Evolutionary conservation across 1,140 invertebrate genomes (phyloP), one percentile per base, ranked within the genome.

Genomic region (Drosophila yakuba): DNA sequence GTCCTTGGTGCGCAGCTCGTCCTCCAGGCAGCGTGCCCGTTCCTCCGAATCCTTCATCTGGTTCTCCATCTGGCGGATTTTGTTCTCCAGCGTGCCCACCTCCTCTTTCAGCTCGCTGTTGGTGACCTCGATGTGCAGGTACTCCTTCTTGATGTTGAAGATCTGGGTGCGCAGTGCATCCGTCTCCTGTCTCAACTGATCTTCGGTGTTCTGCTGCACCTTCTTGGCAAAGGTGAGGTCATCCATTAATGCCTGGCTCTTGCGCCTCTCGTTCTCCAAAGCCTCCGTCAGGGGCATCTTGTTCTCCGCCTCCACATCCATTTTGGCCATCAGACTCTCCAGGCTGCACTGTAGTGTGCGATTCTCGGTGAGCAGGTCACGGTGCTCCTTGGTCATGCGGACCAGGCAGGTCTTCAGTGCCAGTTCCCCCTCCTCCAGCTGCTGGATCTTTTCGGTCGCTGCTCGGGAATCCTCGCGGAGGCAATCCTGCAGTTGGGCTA

Each of bases 81-180:
- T 90, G 28, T 66, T 59, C 52, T 93, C 92, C 12, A 93, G 54
- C 3, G 91, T 92, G 25, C 76, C 62, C 6, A 94, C 94, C 92
- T 94, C 94, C 88, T 95, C 94, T 59, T 93, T 93, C 0, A 95
- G 81, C 77, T 94, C 94, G 35, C 93, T 93, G 68, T 94, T 94
- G n/a, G 93, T 94, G 10, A 94, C 93, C 68, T 94, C 94, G 32
- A 94, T 85, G 41, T 94, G 93, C 74, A 94, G 91, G 50, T 93
- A 93, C 47, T 93, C 93, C 86, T 94, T 94, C 60, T 90, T 92
- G 3, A 93, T 77, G 41, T 94, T 91, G 1, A 88, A 93, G 28
- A 94, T 80, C 73, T 94, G 93, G 38, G 92, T 93, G 38, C 93
- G 93, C 44, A 94, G 89, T 8, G 71, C 66, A 6, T 94, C 93